These are phyloP conservation scores for Limnephilus marmoratus DNA, from an alignment of 2,888 invertebrate species.

Conservation along the genomic window DNA sequence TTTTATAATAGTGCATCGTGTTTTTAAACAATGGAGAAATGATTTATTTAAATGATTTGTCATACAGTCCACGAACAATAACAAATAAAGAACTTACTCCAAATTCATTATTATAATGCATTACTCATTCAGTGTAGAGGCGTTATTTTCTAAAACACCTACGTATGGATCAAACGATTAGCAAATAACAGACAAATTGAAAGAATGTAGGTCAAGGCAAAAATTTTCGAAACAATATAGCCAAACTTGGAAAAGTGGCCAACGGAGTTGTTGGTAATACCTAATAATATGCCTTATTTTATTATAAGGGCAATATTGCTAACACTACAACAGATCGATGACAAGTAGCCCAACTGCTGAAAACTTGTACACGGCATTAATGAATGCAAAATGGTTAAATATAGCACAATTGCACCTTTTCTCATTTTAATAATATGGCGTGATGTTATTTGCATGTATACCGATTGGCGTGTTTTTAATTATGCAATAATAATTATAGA, in stretches of 20 bases:
- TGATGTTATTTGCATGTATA: not conserved
- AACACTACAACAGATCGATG: not conserved
- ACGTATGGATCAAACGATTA: conserved; percentile 18
- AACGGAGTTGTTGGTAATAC: not conserved
- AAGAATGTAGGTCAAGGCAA: conserved; percentile 24
- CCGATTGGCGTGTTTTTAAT: not conserved
- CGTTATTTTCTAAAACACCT: conserved; percentile 21
- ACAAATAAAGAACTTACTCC: not conserved
- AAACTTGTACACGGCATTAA: not conserved
- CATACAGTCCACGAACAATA: not conserved
- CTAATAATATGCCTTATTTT: not conserved
- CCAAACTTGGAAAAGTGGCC: not conserved
- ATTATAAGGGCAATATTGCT: not conserved
- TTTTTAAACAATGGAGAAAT: not conserved
- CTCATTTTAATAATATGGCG: not conserved
- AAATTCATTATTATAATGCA: not conserved
- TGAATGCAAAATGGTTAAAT: not conserved
- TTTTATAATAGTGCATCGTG: not conserved
- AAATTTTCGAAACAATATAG: not conserved
- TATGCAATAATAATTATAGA: not conserved
- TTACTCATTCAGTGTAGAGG: conserved; percentile 15
- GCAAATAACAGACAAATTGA: not conserved
- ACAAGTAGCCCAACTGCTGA: not conserved
- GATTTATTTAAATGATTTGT: not conserved
- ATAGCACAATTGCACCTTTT: not conserved